These are phyloP conservation scores for Cichladusa arquata DNA, from an alignment of 2,113 vertebrate species.

Conservation along the genomic window DNA sequence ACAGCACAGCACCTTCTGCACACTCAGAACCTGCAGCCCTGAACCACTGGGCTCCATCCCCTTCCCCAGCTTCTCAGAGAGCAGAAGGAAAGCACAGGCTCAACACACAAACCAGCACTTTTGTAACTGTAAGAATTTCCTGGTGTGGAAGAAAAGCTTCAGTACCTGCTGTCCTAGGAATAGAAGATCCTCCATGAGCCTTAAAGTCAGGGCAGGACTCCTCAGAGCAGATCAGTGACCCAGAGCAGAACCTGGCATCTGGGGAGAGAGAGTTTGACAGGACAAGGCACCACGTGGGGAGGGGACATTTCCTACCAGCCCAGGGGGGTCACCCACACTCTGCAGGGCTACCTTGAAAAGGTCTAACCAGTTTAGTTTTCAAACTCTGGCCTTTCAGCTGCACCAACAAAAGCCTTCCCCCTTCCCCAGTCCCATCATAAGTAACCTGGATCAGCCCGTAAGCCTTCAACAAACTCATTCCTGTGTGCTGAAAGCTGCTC, in stretches of 20 bases:
- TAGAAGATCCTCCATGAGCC: slow-evolving; percentile 61
- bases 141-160: neutral
- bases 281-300: neutral
- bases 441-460: neutral
- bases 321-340: neutral
- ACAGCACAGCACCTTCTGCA: neutral
- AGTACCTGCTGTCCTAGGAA: slow-evolving; percentile 53
- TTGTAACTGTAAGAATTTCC: neutral
- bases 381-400: neutral
- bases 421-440: neutral
- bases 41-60: neutral
- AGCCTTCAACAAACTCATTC: neutral
- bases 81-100: neutral
- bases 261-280: slow-evolving; percentile 13
- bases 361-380: neutral
- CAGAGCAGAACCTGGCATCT: slow-evolving; percentile 22
- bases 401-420: neutral
- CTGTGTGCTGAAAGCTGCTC: neutral
- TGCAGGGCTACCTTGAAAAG: neutral
- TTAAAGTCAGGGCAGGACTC: slow-evolving; percentile 18
- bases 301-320: neutral
- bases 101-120: rapidly evolving
- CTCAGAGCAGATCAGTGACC: neutral
- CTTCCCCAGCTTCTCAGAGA: neutral
- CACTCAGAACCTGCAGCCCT: neutral